Conservation (phyloP, 2,888 invertebrate genomes). For the Andricus curvator region DNA sequence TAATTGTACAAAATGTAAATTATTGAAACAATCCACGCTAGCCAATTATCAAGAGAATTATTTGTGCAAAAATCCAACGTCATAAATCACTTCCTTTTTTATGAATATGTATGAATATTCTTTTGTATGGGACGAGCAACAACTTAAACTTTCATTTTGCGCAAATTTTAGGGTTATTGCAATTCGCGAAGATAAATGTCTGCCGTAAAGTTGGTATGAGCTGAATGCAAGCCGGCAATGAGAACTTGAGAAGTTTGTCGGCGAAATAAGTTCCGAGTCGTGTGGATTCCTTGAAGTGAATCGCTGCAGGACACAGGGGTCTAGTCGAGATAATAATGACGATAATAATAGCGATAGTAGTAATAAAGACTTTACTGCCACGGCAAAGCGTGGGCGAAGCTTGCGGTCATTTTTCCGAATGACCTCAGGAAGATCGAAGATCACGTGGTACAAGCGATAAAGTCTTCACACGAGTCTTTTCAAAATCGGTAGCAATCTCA, state of each 20-base stretch:
- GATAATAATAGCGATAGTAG: constrained; percentile 64
- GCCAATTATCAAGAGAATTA: neutral
- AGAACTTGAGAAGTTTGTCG: constrained; percentile 16
- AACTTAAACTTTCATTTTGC: constrained; percentile 5
- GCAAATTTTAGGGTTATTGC: constrained; percentile 15
- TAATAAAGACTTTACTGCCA: constrained; percentile 65
- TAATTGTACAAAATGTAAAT: neutral
- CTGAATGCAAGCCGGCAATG: constrained; percentile 2
- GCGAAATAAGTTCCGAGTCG: constrained; percentile 28
- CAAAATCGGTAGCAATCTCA: constrained; percentile 4
- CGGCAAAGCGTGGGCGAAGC: constrained; percentile 48
- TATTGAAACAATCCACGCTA: neutral
- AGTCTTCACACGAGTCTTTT: neutral
- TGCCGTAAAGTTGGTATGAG: constrained; percentile 7
- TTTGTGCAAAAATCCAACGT: neutral
- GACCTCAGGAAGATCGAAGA: neutral
- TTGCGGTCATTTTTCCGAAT: constrained; percentile 22
- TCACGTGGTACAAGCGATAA: neutral
- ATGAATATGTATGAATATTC: neutral
- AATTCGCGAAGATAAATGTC: constrained; percentile 10
- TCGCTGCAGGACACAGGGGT: constrained; percentile 42
- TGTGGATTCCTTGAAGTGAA: constrained; percentile 33
- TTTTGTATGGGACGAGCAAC: neutral
- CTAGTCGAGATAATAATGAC: constrained; percentile 62
- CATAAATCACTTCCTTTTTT: neutral